These are phyloP conservation scores for Mormyrus hasselquistii DNA, from an alignment of 2,797 vertebrate genomes.

Conservation along the genomic window DNA sequence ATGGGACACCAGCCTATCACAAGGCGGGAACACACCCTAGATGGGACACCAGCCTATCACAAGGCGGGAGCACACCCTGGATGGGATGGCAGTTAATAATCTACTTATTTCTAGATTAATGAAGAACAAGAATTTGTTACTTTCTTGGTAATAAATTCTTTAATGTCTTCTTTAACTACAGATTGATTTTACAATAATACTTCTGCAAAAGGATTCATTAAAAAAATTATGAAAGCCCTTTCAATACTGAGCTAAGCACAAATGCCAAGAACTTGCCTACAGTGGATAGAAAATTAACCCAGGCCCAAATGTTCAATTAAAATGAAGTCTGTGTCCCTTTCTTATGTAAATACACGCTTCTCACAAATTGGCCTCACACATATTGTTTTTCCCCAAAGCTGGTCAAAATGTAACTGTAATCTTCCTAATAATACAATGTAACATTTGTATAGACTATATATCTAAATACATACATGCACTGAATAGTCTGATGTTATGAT, in stretches of 20 bases:
- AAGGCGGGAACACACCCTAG: background rate
- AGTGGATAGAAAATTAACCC: background rate
- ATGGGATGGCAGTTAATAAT: background rate
- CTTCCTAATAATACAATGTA: background rate
- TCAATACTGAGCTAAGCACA: background rate
- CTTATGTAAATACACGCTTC: background rate
- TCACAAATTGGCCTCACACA: background rate
- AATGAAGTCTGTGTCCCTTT: background rate
- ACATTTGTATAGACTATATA: background rate
- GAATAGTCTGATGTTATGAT: background rate
- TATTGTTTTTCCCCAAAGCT: background rate
- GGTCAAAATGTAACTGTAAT: background rate
- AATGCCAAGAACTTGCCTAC: background rate
- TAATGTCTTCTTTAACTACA: background rate
- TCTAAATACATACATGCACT: background rate
- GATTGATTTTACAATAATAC: background rate
- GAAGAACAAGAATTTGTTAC: background rate
- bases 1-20: too few species aligned
- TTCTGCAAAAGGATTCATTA: background rate
- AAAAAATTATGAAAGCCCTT: background rate
- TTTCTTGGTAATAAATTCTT: background rate
- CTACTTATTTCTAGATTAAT: background rate
- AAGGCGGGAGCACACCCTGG: background rate
- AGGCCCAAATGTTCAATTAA: conserved; percentile 11
- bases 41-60: background rate